Percentiles rank a stretch among this genome's conserved stretches.
Conservation (phyloP, 2,888 invertebrate species). For the Augochlorella aurata region DNA sequence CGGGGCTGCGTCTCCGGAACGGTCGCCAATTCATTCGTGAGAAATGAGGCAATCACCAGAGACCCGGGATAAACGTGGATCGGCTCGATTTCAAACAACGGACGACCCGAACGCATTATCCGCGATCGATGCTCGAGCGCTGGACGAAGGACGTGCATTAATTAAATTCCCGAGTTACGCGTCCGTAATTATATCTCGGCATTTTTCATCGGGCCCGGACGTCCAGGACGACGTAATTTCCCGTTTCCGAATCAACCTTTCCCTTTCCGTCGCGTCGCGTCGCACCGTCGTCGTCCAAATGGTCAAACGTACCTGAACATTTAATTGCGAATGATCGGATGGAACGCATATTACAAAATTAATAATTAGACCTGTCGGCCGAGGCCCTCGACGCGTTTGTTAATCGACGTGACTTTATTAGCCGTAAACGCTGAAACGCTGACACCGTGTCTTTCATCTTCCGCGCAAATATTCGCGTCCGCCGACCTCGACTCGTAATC, state of each 20-base stretch:
- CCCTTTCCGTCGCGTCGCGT: background rate
- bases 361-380: conserved; percentile 12
- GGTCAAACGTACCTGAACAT: background rate
- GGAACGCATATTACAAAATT: conserved; percentile 8
- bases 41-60: background rate
- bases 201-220: background rate
- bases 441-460: conserved; percentile 14
- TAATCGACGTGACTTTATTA: conserved; percentile 39
- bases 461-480: conserved; percentile 37
- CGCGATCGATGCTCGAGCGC: background rate
- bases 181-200: background rate
- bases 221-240: background rate
- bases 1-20: conserved; percentile 18
- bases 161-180: background rate
- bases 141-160: background rate
- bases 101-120: conserved; percentile 1
- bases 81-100: conserved; percentile 1
- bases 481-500: conserved; percentile 15
- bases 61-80: background rate
- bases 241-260: background rate
- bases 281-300: no score
- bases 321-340: background rate
- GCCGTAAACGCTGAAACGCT: background rate
- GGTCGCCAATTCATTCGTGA: conserved; percentile 14
- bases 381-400: conserved; percentile 20